A percentile compares a stretch with the other conserved stretches of the same genome.
Evolutionary conservation across 2,888 invertebrate genomes (phyloP).

Genomic region (Ochropleura plecta): DNA sequence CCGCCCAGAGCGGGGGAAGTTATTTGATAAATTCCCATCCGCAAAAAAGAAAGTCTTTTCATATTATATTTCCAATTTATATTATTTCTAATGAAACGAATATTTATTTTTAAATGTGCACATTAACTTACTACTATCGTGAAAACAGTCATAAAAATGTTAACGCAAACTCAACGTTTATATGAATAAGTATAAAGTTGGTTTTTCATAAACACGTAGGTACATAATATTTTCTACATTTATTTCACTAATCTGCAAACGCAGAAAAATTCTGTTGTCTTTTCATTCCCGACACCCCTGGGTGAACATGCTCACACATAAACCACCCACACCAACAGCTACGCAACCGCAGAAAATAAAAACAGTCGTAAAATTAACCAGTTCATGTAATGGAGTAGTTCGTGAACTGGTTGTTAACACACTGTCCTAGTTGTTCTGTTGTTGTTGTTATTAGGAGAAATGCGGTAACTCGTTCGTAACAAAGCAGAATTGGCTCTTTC

Average conservation of each 20-base stretch:
- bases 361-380: conserved; percentile 42
- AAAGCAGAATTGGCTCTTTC: conserved; percentile 1
- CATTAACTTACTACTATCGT: not conserved
- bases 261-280: not conserved
- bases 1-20: too few relatives aligned
- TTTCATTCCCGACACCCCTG: not conserved
- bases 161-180: not conserved
- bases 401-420: conserved; percentile 44
- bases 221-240: not conserved
- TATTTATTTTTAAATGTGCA: not conserved
- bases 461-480: not conserved
- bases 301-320: conserved; percentile 3
- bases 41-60: too few relatives aligned
- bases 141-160: not conserved
- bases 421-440: conserved; percentile 37
- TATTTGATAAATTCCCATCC: too few relatives aligned
- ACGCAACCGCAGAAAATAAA: conserved; percentile 37
- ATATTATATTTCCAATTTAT: not conserved
- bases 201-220: not conserved
- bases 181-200: not conserved
- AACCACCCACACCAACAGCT: not conserved
- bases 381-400: conserved; percentile 32
- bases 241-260: not conserved
- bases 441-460: conserved; percentile 18
- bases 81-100: not conserved